A percentile compares a stretch with the other conserved stretches of the same genome.
Conservation (phyloP, 2,888 invertebrate genomes). For the Nasonia oneida region DNA sequence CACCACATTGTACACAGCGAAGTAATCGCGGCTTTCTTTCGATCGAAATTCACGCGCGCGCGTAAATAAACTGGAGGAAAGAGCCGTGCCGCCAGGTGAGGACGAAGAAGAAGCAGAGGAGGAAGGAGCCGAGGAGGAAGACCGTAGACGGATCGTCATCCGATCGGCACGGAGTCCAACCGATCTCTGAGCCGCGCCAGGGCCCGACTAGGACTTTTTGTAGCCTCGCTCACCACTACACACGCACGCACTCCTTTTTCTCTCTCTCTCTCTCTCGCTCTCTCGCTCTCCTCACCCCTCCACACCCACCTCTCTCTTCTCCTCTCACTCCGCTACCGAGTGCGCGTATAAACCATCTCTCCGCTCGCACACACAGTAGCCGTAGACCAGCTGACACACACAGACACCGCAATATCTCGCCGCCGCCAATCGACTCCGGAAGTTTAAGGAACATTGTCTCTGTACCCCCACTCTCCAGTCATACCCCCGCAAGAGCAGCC, state of each 20-base stretch:
- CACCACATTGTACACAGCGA: not conserved
- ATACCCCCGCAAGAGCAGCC: not conserved
- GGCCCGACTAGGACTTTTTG: constrained; percentile 46
- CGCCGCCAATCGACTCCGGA: constrained; percentile 35
- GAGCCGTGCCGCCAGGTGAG: not conserved
- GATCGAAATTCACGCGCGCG: not conserved
- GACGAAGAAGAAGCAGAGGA: constrained; percentile 14
- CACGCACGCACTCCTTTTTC: constrained; percentile 11
- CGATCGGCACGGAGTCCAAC: constrained; percentile 32
- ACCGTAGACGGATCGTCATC: not conserved
- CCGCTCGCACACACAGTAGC: not conserved
- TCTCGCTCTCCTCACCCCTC: not conserved
- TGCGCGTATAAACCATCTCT: too few relatives aligned
- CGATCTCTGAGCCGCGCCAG: constrained; percentile 47
- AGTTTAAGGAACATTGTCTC: not conserved
- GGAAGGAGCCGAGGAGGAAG: not conserved
- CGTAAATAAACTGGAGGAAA: not conserved
- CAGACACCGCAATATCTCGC: not conserved
- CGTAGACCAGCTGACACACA: constrained; percentile 33
- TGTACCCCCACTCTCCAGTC: not conserved
- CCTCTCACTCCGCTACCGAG: not conserved
- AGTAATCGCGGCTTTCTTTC: too few relatives aligned
- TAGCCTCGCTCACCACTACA: not conserved
- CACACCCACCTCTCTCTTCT: not conserved
- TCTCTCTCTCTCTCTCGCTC: not conserved